Conservation (phyloP, 92 coral and sea anemone species). For the Parazoanthus atlanticus region DNA sequence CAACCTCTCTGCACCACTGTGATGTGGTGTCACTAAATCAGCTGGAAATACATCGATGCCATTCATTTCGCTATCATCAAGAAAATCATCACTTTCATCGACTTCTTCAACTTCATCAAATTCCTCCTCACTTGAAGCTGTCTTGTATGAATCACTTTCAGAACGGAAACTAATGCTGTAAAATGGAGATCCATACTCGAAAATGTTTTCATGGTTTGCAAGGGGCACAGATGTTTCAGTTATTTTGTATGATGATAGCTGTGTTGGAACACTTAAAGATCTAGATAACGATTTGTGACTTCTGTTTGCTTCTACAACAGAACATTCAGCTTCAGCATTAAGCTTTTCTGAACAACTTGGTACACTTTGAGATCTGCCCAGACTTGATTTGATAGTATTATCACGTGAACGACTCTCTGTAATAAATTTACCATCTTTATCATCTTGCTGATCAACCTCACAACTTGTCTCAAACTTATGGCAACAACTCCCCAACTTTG, state of each 20-base stretch:
- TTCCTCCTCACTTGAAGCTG: conserved; percentile 70
- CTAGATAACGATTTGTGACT: conserved; percentile 39
- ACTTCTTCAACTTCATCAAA: conserved; percentile 69
- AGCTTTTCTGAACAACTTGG: conserved; percentile 8
- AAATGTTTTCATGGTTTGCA: background rate
- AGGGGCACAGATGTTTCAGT: conserved; percentile 18
- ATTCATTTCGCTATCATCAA: conserved; percentile 42
- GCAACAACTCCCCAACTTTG: conserved; percentile 68
- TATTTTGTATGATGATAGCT: conserved; percentile 38
- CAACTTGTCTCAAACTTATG: conserved; percentile 64
- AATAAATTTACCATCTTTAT: background rate
- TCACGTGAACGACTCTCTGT: background rate
- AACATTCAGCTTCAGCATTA: background rate
- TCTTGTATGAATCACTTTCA: conserved; percentile 72
- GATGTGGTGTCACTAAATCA: background rate
- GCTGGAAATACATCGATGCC: conserved; percentile 29
- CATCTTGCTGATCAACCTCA: conserved; percentile 38
- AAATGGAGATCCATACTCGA: conserved; percentile 59
- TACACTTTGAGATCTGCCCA: conserved; percentile 19
- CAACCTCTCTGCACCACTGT: background rate
- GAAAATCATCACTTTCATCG: conserved; percentile 39
- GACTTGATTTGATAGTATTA: background rate
- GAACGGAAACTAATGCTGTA: conserved; percentile 69
- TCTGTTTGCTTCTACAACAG: background rate
- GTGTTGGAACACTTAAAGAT: conserved; percentile 73